Conservation (phyloP, 2,113 vertebrate genomes). For the Varanus komodoensis region DNA sequence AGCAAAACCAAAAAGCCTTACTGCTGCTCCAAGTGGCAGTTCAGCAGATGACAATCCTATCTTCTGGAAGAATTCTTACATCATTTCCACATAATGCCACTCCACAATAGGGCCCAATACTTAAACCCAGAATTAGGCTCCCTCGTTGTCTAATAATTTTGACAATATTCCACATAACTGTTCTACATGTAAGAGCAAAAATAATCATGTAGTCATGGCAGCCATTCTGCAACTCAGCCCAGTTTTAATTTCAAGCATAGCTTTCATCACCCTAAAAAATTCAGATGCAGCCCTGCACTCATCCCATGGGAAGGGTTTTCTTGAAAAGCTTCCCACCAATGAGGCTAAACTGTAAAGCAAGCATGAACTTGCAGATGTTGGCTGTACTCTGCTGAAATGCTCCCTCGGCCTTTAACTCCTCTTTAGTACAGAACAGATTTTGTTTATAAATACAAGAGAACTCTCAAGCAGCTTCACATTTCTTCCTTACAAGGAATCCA, state of each 20-base stretch:
- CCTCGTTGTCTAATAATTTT: neutral
- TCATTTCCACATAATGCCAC: neutral
- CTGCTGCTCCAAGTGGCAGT: neutral
- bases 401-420: constrained; percentile 15
- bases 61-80: neutral
- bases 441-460: constrained; percentile 31
- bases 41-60: neutral
- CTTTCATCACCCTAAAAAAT: neutral
- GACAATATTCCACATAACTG: neutral
- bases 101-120: neutral
- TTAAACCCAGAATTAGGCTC: neutral
- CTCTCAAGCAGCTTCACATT: constrained; percentile 38
- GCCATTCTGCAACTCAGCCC: neutral
- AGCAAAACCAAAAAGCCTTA: neutral
- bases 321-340: constrained; percentile 17
- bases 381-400: constrained; percentile 28
- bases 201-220: neutral
- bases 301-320: constrained; percentile 5
- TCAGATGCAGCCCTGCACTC: neutral
- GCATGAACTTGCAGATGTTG: neutral
- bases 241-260: neutral
- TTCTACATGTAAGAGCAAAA: neutral
- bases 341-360: neutral
- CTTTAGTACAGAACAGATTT: constrained; percentile 34
- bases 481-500: constrained; percentile 59